Evolutionary conservation across 2,888 invertebrate genomes (phyloP).

Genomic region (Monochamus alternatus): DNA sequence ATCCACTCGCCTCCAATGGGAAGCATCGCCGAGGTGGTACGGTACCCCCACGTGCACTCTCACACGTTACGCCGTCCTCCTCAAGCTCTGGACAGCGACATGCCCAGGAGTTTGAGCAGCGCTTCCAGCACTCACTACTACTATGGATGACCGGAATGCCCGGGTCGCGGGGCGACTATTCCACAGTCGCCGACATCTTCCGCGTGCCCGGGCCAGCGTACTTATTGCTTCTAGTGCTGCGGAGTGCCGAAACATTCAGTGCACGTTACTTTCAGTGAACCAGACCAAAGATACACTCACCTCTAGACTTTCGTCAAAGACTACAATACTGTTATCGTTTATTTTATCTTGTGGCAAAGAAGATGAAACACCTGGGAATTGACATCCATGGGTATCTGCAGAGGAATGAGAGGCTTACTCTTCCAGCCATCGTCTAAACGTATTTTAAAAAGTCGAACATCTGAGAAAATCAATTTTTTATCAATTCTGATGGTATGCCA

Average conservation of each 20-base stretch:
- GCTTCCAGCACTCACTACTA: constrained; percentile 81
- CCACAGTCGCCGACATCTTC: constrained; percentile 62
- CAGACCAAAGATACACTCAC: constrained; percentile 64
- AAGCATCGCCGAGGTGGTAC: constrained; percentile 65
- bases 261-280: constrained; percentile 53
- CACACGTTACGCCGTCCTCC: constrained; percentile 68
- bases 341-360: not conserved
- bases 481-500: too few species aligned
- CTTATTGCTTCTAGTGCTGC: constrained; percentile 68
- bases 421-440: too few species aligned
- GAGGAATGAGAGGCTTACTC: too few species aligned
- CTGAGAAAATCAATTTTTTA: too few species aligned
- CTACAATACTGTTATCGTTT: constrained; percentile 31
- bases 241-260: constrained; percentile 39
- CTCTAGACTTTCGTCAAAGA: constrained; percentile 44
- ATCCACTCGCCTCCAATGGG: constrained; percentile 70
- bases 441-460: too few species aligned
- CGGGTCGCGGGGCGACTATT: constrained; percentile 63
- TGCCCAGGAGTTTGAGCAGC: constrained; percentile 77
- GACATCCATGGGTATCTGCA: not conserved
- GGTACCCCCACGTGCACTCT: constrained; percentile 64
- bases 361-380: not conserved
- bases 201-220: constrained; percentile 69
- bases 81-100: constrained; percentile 72
- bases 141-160: constrained; percentile 80